phyloP scores from a whole-genome alignment of 2,113 vertebrate genomes.

The Amphiprion percula region DNA sequence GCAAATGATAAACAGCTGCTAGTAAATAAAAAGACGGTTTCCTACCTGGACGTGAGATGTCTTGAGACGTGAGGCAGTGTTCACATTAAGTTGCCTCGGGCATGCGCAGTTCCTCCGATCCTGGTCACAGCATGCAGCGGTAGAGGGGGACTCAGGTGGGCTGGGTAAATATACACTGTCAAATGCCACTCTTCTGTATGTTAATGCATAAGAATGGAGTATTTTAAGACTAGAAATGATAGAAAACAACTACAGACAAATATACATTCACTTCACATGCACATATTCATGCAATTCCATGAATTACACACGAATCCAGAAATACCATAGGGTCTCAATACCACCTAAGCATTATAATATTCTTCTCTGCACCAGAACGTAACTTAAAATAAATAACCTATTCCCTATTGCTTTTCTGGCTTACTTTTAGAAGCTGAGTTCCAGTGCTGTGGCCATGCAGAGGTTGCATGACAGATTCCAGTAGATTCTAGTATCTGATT shows the following conservation, averaged over 20 bases:
- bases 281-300: neutral
- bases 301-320: too few relatives aligned
- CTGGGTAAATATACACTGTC: neutral
- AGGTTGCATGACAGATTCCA: neutral
- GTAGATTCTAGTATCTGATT: slow-evolving; percentile 8
- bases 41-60: slow-evolving; percentile 69
- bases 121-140: neutral
- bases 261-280: neutral
- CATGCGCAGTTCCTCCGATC: slow-evolving; percentile 70
- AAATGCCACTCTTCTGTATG: neutral
- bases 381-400: neutral
- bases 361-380: neutral
- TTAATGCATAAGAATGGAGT: neutral
- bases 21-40: neutral
- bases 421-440: neutral
- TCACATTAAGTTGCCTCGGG: slow-evolving; percentile 33
- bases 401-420: neutral
- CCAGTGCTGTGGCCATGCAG: neutral
- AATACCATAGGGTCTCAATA: neutral
- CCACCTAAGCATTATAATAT: neutral
- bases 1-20: neutral
- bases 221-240: neutral
- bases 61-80: slow-evolving; percentile 65
- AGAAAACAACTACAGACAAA: neutral
- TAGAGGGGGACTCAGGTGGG: slow-evolving; percentile 43